Percentiles rank a stretch among this genome's conserved stretches.
Evolutionary conservation across 2,888 invertebrate genomes (phyloP).

Genomic region (Synergus laeviventris): DNA sequence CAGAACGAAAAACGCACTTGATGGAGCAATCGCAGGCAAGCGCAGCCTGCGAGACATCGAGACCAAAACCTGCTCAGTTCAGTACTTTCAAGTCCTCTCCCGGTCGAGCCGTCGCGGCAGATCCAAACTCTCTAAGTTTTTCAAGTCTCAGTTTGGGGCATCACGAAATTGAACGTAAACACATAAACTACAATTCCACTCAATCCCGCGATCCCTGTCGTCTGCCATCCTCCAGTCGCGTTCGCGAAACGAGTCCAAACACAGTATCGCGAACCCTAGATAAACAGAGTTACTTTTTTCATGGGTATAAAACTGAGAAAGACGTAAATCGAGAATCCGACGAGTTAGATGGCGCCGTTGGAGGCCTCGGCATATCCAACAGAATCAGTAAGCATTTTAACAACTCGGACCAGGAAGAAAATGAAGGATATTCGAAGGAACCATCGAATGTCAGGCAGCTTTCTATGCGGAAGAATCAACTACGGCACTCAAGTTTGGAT

Average conservation of each 20-base stretch:
- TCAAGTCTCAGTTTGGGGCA: constrained; percentile 61
- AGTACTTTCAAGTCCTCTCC: constrained; percentile 69
- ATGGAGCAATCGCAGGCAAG: constrained; percentile 33
- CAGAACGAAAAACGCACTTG: constrained; percentile 35
- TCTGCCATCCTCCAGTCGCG: constrained; percentile 41
- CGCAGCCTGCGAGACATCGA: constrained; percentile 30
- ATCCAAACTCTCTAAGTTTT: constrained; percentile 58
- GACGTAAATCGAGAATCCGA: constrained; percentile 62
- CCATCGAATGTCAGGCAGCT: neutral
- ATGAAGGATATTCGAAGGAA: neutral
- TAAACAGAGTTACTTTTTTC: constrained; percentile 72
- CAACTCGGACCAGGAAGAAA: neutral
- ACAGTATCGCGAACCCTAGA: constrained; percentile 62
- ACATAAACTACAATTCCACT: constrained; percentile 44
- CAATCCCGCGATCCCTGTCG: constrained; percentile 51
- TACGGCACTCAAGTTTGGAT: constrained; percentile 65
- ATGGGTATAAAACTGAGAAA: constrained; percentile 72
- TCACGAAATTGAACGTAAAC: constrained; percentile 51
- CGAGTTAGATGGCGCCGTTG: constrained; percentile 52
- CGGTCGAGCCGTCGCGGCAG: constrained; percentile 47
- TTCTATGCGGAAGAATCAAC: neutral
- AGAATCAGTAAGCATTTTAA: neutral
- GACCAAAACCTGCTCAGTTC: constrained; percentile 63
- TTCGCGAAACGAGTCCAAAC: constrained; percentile 51
- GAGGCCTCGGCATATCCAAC: constrained; percentile 18